Evolutionary conservation across 2,797 vertebrate species (phyloP).

Genomic region (Gila robusta): DNA sequence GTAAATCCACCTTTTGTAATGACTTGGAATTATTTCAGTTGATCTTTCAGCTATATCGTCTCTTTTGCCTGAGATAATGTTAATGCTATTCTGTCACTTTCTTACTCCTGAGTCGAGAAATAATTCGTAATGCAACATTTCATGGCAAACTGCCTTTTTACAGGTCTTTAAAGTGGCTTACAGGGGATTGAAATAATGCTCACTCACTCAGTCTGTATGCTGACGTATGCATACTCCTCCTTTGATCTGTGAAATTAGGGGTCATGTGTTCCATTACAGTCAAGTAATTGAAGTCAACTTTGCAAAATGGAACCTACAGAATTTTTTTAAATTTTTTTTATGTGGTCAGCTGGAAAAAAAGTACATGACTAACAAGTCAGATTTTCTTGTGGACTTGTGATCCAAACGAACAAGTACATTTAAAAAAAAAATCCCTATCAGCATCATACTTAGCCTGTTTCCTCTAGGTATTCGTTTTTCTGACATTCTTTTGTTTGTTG

Average conservation of each 20-base stretch:
- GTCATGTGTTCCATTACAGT: conserved; percentile 35
- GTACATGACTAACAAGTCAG: conserved; percentile 22
- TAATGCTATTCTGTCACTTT: conserved; percentile 21
- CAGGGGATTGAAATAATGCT: conserved; percentile 32
- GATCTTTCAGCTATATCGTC: conserved; percentile 19
- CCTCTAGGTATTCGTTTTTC: not conserved
- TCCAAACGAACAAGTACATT: not conserved
- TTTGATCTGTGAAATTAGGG: conserved; percentile 63
- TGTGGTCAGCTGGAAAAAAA: conserved; percentile 41
- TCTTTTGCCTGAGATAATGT: not conserved
- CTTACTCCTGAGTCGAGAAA: not conserved
- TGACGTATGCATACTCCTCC: conserved; percentile 47
- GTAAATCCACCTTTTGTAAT: not conserved
- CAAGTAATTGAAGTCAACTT: conserved; percentile 53
- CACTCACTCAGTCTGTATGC: conserved; percentile 47
- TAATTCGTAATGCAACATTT: conserved; percentile 22
- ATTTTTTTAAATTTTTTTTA: not conserved
- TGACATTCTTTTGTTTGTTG: not conserved
- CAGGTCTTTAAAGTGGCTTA: conserved; percentile 38
- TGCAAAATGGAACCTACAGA: conserved; percentile 47
- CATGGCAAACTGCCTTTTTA: conserved; percentile 33
- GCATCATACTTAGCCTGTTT: not conserved
- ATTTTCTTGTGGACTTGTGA: conserved; percentile 37
- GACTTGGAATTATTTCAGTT: conserved; percentile 6
- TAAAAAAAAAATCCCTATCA: not conserved